phyloP scores from a whole-genome alignment of 2,113 vertebrate species.

The Zosterops pallidus region DNA sequence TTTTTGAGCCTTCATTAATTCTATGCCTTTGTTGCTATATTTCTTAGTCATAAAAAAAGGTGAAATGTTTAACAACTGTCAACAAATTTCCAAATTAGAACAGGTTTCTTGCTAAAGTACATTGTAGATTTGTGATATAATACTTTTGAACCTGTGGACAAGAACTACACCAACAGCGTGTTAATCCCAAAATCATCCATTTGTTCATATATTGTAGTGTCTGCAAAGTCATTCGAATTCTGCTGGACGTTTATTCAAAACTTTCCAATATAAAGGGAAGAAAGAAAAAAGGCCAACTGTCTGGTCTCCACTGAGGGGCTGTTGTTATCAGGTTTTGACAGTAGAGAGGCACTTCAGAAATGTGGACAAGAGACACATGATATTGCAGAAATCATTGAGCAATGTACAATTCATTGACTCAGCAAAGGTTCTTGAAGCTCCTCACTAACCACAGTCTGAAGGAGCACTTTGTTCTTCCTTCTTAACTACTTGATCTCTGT shows the following conservation, averaged over 20 bases:
- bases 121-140: not conserved
- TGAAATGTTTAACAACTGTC: not conserved
- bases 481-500: not conserved
- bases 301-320: not conserved
- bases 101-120: not conserved
- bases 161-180: not conserved
- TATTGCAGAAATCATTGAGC: not conserved
- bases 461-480: not conserved
- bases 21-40: not conserved
- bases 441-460: not conserved
- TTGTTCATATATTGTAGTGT: not conserved
- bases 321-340: not conserved
- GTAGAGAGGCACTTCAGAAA: not conserved
- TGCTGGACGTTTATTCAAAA: not conserved
- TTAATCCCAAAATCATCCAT: not conserved
- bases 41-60: not conserved
- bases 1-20: not conserved
- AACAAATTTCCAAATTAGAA: not conserved
- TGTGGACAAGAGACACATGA: not conserved
- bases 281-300: not conserved
- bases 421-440: not conserved
- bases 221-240: not conserved
- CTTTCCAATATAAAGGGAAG: not conserved
- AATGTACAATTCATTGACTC: not conserved
- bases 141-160: not conserved